A percentile compares a stretch with the other conserved stretches of the same genome.
Evolutionary conservation across 2,888 invertebrate species (phyloP).

Genomic region (Lasioglossum marginatum): DNA sequence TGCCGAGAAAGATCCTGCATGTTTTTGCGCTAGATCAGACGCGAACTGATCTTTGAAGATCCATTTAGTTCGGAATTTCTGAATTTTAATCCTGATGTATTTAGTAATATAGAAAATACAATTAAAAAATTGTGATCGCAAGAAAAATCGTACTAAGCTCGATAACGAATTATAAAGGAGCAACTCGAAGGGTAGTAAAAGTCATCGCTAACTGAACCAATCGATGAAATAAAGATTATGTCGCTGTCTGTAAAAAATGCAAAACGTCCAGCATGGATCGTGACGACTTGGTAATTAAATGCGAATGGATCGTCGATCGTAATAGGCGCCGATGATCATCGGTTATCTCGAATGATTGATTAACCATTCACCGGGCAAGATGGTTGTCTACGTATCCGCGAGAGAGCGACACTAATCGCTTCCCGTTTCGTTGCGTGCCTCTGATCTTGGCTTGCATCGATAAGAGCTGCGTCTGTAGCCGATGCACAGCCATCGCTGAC

Average conservation of each 20-base stretch:
- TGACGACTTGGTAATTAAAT: not conserved
- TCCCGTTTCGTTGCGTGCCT: not conserved
- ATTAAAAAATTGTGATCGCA: no score
- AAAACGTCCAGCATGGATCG: not conserved
- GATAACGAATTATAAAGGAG: no score
- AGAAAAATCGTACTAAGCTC: not conserved
- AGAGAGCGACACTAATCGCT: not conserved
- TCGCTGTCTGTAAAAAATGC: not conserved
- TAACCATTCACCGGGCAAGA: slow-evolving; percentile 32
- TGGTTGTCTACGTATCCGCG: not conserved
- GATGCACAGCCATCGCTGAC: not conserved
- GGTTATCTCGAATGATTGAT: slow-evolving; percentile 43
- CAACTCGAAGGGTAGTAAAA: not conserved
- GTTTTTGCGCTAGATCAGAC: not conserved
- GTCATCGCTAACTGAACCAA: not conserved
- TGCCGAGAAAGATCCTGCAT: not conserved
- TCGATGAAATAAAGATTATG: not conserved
- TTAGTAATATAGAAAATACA: not conserved
- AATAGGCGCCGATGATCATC: slow-evolving; percentile 35
- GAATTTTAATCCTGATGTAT: no score
- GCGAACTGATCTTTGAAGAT: not conserved
- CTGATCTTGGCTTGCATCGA: not conserved
- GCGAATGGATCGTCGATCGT: not conserved
- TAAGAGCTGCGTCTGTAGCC: not conserved
- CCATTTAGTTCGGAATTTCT: not conserved